Percentiles rank a stretch among this genome's conserved stretches.
phyloP scores from a whole-genome alignment of 2,888 invertebrate genomes.

The Tyria jacobaeae region DNA sequence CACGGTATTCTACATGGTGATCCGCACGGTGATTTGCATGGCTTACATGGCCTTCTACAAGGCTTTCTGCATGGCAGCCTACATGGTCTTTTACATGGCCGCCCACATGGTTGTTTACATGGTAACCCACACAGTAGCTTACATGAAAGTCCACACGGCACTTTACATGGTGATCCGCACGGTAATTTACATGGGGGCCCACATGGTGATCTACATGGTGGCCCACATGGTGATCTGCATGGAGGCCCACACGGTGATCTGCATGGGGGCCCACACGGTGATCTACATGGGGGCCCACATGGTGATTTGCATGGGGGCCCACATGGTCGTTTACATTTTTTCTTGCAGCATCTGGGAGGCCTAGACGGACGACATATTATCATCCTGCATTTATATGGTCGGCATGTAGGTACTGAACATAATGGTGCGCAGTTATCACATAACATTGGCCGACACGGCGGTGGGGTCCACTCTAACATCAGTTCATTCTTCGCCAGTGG shows the following conservation, averaged over 20 bases:
- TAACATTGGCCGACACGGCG: conserved; percentile 60
- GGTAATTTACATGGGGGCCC: neutral
- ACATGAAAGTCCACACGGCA: neutral
- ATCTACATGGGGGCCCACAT: neutral
- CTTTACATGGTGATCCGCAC: conserved; percentile 1
- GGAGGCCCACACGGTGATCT: conserved; percentile 20
- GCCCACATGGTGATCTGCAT: neutral
- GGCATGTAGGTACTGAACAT: conserved; percentile 49
- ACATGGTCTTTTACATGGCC: conserved; percentile 30
- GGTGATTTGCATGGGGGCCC: conserved; percentile 6
- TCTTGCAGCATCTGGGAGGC: conserved; percentile 5
- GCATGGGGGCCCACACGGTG: conserved; percentile 29
- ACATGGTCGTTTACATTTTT: conserved; percentile 9
- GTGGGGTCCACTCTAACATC: conserved; percentile 82
- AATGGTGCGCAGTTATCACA: conserved; percentile 55
- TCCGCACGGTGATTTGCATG: neutral
- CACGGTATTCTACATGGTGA: neutral
- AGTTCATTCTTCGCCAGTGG: conserved; percentile 79
- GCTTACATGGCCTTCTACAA: neutral
- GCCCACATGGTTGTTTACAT: neutral
- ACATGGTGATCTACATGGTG: conserved; percentile 2
- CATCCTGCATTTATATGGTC: conserved; percentile 68
- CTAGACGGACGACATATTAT: conserved; percentile 14
- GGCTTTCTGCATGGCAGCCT: conserved; percentile 29
- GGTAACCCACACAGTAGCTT: neutral